A percentile compares a stretch with the other conserved stretches of the same genome.
phyloP scores from a whole-genome alignment of 2,113 vertebrate genomes.

The Junco hyemalis region DNA sequence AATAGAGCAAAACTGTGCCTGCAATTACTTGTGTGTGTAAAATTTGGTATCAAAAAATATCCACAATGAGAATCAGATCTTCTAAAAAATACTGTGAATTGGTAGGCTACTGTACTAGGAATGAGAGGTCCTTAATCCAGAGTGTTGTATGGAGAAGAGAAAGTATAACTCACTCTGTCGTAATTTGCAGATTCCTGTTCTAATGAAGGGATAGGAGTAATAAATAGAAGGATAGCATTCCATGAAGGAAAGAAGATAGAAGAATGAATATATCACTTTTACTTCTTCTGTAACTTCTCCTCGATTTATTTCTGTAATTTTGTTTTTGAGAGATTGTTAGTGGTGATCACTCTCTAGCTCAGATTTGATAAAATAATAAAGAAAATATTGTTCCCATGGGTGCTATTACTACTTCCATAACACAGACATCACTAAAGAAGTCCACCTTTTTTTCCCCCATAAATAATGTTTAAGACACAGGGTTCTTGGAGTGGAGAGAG shows the following conservation, averaged over 20 bases:
- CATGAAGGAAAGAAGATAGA: not conserved
- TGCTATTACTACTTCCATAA: not conserved
- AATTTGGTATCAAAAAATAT: not conserved
- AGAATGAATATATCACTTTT: not conserved
- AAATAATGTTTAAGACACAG: not conserved
- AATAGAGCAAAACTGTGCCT: not conserved
- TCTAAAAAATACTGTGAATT: not conserved
- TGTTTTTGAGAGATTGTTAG: conserved; percentile 13
- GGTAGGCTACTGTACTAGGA: not conserved
- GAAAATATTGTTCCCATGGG: conserved; percentile 9
- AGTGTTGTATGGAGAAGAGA: not conserved
- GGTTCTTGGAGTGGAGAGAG: not conserved
- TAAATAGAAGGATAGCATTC: not conserved
- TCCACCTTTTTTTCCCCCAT: not conserved
- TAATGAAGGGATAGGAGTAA: not conserved
- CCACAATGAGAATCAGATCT: not conserved
- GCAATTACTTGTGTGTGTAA: not conserved
- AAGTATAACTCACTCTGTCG: not conserved
- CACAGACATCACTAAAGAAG: not conserved
- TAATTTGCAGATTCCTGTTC: not conserved
- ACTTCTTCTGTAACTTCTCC: not conserved
- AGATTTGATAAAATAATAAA: conserved; percentile 10
- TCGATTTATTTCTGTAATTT: not conserved
- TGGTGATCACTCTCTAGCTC: not conserved
- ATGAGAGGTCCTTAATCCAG: not conserved